Evolutionary conservation across 2,888 invertebrate species (phyloP).

Genomic region (Didymodactylos carnosus): DNA sequence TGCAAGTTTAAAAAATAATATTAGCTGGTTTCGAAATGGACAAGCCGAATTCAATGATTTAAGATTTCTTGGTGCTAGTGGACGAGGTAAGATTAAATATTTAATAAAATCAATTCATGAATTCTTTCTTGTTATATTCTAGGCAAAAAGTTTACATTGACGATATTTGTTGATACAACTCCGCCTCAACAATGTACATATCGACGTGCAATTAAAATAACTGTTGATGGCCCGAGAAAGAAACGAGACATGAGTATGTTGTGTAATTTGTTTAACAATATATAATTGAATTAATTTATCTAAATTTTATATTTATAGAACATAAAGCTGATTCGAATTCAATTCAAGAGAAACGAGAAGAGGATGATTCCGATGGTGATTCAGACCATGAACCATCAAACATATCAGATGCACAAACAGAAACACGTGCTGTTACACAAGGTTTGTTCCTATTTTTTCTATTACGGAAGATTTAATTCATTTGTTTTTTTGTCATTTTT

Average conservation of each 20-base stretch:
- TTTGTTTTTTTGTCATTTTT: no score
- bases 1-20: conserved; percentile 72
- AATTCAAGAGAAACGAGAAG: no score
- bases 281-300: neutral
- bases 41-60: conserved; percentile 92
- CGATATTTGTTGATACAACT: conserved; percentile 49
- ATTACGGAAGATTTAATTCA: no score
- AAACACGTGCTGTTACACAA: neutral
- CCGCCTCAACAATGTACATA: conserved; percentile 87
- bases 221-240: conserved; percentile 78
- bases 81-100: conserved; percentile 59
- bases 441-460: no score
- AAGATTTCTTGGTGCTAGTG: conserved; percentile 86
- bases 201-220: conserved; percentile 91
- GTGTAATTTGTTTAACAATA: neutral
- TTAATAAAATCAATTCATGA: neutral
- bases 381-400: neutral
- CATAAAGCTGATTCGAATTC: neutral
- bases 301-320: neutral
- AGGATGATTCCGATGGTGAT: neutral
- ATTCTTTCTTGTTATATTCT: neutral
- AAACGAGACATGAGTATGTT: neutral
- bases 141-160: neutral
- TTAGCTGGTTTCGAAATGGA: conserved; percentile 79
- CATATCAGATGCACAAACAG: neutral